A percentile compares a stretch with the other conserved stretches of the same genome.
Evolutionary conservation across 2,113 vertebrate genomes (phyloP).

Genomic region (Tapirus terrestris): DNA sequence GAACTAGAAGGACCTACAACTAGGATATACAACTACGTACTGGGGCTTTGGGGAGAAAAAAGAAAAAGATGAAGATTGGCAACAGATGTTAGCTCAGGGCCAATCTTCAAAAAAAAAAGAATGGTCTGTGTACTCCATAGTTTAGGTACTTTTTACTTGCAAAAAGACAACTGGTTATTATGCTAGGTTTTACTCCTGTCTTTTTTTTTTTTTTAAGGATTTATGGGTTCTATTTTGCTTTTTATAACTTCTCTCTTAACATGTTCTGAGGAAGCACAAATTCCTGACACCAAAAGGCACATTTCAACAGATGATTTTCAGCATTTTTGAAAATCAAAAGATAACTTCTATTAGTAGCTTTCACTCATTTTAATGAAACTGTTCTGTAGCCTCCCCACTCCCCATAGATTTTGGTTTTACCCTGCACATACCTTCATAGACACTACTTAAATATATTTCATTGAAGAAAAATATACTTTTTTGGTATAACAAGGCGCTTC

Average conservation of each 20-base stretch:
- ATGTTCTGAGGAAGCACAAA: neutral
- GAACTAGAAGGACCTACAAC: too few species aligned
- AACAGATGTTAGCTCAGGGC: too few species aligned
- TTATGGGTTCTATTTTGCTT: neutral
- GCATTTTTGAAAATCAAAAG: neutral
- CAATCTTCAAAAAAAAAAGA: neutral
- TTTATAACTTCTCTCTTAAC: neutral
- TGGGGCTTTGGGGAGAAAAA: too few species aligned
- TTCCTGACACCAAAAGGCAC: neutral
- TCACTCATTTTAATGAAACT: neutral
- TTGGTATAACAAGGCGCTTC: neutral
- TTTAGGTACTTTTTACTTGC: slow-evolving; percentile 7
- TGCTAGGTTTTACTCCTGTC: neutral
- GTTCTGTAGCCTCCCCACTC: neutral
- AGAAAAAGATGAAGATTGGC: too few species aligned
- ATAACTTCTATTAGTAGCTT: neutral
- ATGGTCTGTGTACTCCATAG: neutral
- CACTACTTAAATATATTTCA: neutral
- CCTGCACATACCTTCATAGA: neutral
- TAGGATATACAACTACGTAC: too few species aligned
- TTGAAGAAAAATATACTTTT: neutral
- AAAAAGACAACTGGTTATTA: neutral
- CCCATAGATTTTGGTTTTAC: neutral
- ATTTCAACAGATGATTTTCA: slow-evolving; percentile 15
- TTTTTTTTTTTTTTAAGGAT: neutral